These are phyloP conservation scores for Mamestra brassicae DNA, from an alignment of 2,888 invertebrate genomes.

Conservation along the genomic window DNA sequence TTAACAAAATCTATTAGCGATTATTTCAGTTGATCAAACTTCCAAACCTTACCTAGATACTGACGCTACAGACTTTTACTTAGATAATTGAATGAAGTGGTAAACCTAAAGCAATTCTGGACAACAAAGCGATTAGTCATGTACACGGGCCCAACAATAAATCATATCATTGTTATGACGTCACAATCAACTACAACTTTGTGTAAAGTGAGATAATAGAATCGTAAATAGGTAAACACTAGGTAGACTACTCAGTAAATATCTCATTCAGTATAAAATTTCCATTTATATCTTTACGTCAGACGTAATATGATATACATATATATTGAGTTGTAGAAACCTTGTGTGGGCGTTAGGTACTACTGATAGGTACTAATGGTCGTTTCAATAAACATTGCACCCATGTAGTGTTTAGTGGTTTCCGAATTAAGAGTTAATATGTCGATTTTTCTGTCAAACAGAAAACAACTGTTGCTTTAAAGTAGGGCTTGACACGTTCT, in stretches of 20 bases:
- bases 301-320: constrained; percentile 25
- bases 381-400: not conserved
- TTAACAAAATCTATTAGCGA: too few species aligned
- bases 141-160: constrained; percentile 16
- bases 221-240: constrained; percentile 37
- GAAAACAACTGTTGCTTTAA: too few species aligned
- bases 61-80: too few species aligned
- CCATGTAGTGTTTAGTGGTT: too few species aligned
- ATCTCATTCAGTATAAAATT: constrained; percentile 45
- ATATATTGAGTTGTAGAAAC: constrained; percentile 28
- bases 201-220: constrained; percentile 40
- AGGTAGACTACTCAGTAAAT: constrained; percentile 15
- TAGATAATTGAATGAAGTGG: too few species aligned
- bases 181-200: constrained; percentile 38
- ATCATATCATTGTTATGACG: constrained; percentile 29
- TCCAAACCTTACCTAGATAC: too few species aligned
- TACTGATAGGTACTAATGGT: constrained; percentile 7
- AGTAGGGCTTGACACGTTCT: too few species aligned
- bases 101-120: not conserved
- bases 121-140: constrained; percentile 34
- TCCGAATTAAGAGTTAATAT: too few species aligned
- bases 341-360: constrained; percentile 36
- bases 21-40: too few species aligned
- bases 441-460: too few species aligned
- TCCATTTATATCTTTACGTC: constrained; percentile 32